Evolutionary conservation across 1,140 invertebrate species (phyloP).

Genomic region (Drosophila pruinosa): DNA sequence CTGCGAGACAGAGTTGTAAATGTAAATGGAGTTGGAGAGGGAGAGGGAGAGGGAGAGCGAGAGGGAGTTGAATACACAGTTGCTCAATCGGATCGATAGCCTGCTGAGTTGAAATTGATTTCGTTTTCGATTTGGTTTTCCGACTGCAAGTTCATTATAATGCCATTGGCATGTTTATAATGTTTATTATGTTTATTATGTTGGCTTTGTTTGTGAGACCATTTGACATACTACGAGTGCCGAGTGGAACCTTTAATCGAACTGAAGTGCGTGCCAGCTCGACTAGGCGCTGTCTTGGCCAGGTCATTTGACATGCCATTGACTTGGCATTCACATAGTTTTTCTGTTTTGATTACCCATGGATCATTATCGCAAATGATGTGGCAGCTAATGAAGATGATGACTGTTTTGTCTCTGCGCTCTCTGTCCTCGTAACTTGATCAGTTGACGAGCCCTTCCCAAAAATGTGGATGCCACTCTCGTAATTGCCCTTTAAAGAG

Average conservation of each 20-base stretch:
- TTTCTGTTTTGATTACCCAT: slow-evolving; percentile 54
- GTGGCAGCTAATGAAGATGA: slow-evolving; percentile 22
- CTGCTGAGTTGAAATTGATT: slow-evolving; percentile 21
- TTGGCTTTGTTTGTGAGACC: background rate
- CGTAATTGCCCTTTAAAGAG: slow-evolving; percentile 60
- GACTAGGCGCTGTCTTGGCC: slow-evolving; percentile 24
- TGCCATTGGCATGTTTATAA: slow-evolving; percentile 44
- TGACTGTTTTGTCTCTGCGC: background rate
- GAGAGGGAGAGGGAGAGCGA: background rate
- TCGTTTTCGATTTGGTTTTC: slow-evolving; percentile 17
- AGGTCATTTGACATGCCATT: slow-evolving; percentile 70
- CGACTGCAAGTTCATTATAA: slow-evolving; percentile 40
- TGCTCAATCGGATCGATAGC: slow-evolving; percentile 22
- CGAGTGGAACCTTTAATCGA: slow-evolving; percentile 42
- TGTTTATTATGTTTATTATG: slow-evolving; percentile 31
- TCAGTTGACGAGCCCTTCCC: slow-evolving; percentile 29
- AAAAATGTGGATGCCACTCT: background rate
- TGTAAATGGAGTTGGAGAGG: background rate
- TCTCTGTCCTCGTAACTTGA: slow-evolving; percentile 45
- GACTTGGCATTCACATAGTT: slow-evolving; percentile 60
- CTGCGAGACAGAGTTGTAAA: slow-evolving; percentile 3
- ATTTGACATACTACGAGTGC: too few species aligned
- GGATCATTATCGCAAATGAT: slow-evolving; percentile 70
- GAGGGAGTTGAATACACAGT: too few species aligned
- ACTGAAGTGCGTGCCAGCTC: slow-evolving; percentile 33